Conservation (phyloP, 2,888 invertebrate species). For the Tenthredo livida region DNA sequence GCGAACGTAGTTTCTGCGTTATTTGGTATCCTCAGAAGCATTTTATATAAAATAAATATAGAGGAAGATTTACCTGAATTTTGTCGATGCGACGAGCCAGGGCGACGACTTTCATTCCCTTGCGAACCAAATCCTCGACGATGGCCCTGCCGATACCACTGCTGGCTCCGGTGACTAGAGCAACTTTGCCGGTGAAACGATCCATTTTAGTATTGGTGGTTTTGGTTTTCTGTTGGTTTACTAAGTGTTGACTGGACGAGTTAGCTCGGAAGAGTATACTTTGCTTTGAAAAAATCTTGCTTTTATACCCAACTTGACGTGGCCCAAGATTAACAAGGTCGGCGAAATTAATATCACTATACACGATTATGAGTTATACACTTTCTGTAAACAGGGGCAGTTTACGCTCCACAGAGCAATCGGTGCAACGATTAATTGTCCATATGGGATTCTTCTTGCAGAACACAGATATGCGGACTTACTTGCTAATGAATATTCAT, state of each 20-base stretch:
- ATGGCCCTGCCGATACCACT: slow-evolving; percentile 35
- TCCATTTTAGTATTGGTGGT: slow-evolving; percentile 37
- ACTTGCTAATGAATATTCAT: background rate
- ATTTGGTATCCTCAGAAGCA: background rate
- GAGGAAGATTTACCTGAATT: slow-evolving; percentile 66
- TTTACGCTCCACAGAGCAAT: background rate
- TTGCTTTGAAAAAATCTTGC: background rate
- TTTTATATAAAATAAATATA: slow-evolving; percentile 32
- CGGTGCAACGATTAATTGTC: background rate
- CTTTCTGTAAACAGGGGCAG: slow-evolving; percentile 12
- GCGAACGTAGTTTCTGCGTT: background rate
- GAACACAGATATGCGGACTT: background rate
- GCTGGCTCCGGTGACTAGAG: slow-evolving; percentile 50
- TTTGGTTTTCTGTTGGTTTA: background rate
- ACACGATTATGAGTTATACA: background rate
- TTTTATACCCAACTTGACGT: slow-evolving; percentile 34
- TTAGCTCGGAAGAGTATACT: slow-evolving; percentile 27
- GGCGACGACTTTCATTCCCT: slow-evolving; percentile 75
- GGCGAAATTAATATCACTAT: slow-evolving; percentile 12
- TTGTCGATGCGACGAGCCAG: slow-evolving; percentile 73
- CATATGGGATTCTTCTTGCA: background rate
- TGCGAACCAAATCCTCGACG: slow-evolving; percentile 37
- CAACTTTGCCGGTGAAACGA: slow-evolving; percentile 41
- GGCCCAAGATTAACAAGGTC: slow-evolving; percentile 27
- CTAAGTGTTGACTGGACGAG: slow-evolving; percentile 5